Evolutionary conservation across 2,113 vertebrate species (phyloP), one percentile per base, ranked within the genome.

Genomic region (Muntiacus reevesi): DNA sequence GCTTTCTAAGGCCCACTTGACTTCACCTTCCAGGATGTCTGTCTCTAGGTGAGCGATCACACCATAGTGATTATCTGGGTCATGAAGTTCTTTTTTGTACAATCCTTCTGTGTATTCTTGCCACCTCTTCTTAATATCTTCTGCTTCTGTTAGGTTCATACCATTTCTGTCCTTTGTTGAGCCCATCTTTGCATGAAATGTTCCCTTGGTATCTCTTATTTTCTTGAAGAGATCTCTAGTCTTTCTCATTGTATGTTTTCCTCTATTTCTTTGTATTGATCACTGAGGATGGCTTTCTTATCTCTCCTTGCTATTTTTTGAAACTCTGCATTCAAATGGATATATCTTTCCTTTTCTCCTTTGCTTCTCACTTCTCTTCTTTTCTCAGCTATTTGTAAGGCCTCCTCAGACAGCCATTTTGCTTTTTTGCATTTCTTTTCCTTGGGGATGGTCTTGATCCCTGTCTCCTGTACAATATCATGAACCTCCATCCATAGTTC

Each of bases 331-430:
- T 64, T 64, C 30, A 64, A 17, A 64, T 64, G 30, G 15, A 3
- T 8, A 17, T 64, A n/a, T 64, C 30, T 64, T 64, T 64, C 15
- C 30, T 64, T 64, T 64, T 9, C 62, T 64, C 30, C 62, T n/a
- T n/a, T 64, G 15, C 2, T 64, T 64, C n/a, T 17, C 0, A 0
- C 7, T 64, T 4, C 30, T 64, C 13, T 62, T 62, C 62, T 64
- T n/a, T 64, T 64, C 62, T 0, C 3, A n/a, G 30, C 62, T 64
- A 17, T 64, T n/a, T 64, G 30, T n/a, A n/a, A n/a, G 62, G 30
- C 62, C 15, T n/a, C 62, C 2, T 2, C 2, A 17, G 30, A n/a
- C 15, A 64, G 7, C 30, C 15, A n/a, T n/a, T n/a, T 64, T 64
- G 30, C 62, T n/a, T 17, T 64, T n/a, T n/a, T 64, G 30, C 62